A percentile compares a stretch with the other conserved stretches of the same genome.
These are phyloP conservation scores for Aepyceros melampus DNA, from an alignment of 2,113 vertebrate genomes.

Conservation along the genomic window DNA sequence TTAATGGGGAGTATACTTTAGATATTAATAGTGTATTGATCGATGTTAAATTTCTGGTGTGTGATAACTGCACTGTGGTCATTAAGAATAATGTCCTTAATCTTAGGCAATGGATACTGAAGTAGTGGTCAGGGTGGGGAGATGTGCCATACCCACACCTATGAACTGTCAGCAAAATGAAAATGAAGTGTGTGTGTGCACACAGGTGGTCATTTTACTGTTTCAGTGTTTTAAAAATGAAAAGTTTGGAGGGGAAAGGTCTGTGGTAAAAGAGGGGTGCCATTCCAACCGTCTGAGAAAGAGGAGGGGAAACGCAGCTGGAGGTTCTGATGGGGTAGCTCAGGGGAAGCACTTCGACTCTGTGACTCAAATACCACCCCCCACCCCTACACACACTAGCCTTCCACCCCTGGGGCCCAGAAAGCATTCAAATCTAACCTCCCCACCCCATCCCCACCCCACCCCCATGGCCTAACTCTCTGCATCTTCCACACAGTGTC, in stretches of 20 bases:
- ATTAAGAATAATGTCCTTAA: not conserved
- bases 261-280: not conserved
- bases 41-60: not conserved
- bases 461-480: not conserved
- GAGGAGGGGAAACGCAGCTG: not conserved
- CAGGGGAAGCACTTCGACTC: not conserved
- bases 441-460: accelerated
- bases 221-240: not conserved
- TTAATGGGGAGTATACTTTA: not conserved
- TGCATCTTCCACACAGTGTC: not conserved
- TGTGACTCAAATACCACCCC: not conserved
- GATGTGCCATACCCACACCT: not conserved
- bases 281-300: no score
- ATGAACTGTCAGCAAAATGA: not conserved
- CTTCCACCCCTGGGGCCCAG: not conserved
- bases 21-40: not conserved
- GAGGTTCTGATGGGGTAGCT: not conserved
- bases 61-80: not conserved
- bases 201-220: not conserved
- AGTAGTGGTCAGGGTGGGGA: not conserved
- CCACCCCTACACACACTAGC: accelerated
- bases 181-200: not conserved
- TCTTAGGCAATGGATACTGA: not conserved
- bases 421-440: not conserved
- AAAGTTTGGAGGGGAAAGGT: not conserved